Base-by-base conservation (phyloP, 2,888 invertebrate genomes). In the Tyria jacobaeae region DNA sequence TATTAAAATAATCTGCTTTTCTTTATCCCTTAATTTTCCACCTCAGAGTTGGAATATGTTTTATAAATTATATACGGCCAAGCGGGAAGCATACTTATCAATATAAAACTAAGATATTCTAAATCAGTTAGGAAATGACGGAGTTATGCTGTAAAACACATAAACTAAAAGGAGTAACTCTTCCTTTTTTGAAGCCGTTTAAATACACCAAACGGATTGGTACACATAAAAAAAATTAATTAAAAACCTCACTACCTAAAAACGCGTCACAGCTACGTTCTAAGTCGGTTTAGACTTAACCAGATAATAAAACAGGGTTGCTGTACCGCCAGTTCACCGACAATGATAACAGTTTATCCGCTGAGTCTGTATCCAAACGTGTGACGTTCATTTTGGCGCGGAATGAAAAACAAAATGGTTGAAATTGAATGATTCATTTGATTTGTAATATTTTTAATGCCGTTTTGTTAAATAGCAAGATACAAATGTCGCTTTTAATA, bases 341-440 rank as follows among this genome's bases (percentile, higher is more conserved):
- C 88, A 84, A 89, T 89, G 84, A 89, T 88, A 80, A 89, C 89
- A 84, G 89, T 89, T 91, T 89, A 92, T 91, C 84, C 88, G 80
- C 75, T 78, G 67, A 64, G 70, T 71, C 71, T 70, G 73, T 71
- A 75, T 75, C 78, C 73, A 71, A 79, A 83, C 79, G 72, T 76
- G 85, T 86, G 86, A 87, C 85, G 84, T 86, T 87, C 86, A 88
- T 89, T 90, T 86, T 81, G 83, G 87, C 85, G 87, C 83, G 84
- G 84, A 85, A 79, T 70, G 71, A 57, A 64, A 67, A 44, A 67
- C 78, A 76, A 83, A 83, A 86, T 85, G 81, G 85, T 79, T 55
- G 70, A 50, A 70, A 21, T 60, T 39, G 35, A 21, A 3, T 1
- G 25, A 53, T 35, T 37, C 5, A 35, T 21, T 47, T 15, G 34